Evolutionary conservation across 2,888 invertebrate species (phyloP), one percentile per base, ranked within the genome.

Genomic region (Cryptocheilus praepositus): DNA sequence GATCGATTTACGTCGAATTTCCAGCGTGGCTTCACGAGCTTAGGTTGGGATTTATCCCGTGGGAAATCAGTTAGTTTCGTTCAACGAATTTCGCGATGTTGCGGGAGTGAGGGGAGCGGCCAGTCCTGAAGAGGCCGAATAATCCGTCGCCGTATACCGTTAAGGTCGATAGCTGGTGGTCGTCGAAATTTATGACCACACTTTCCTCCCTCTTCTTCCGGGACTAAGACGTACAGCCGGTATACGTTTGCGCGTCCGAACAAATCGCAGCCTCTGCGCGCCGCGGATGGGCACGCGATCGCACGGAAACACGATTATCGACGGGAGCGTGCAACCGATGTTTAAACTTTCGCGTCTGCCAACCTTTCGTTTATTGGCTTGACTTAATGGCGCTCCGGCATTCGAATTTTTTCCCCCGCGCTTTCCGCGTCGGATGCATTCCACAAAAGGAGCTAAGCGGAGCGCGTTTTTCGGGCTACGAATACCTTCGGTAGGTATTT

Each of bases 11-110:
- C 73, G 68, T 77, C 71, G 77, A 73, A 75, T 73, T 73, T 73
- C 65, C 65, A 61, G 64, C 44, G 54, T 64, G 68, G 73, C 58
- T 62, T 61, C 61, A 43, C 52, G 49, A 64, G 70, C 70, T 74
- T 73, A 67, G 62, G 66, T 70, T 62, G 73, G 76, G 75, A 85
- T 85, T 83, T 80, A 81, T 80, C 85, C 82, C 83, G 61, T 74
- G 85, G 86, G 85, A 86, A 86, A 86, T 85, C 85, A 82, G 74
- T 74, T 82, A 77, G 76, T 81, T 81, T 82, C 73, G 74, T 80
- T 74, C 70, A 68, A 71, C 69, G 64, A 77, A 79, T 76, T 73
- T 76, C 73, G 76, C 52, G 61, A 71, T 67, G 70, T 76, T 77
- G 60, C 44, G 56, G 44, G 67, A 25, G 65, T 18, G 61, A 5